Percentiles rank a stretch among this genome's conserved stretches.
Conservation (phyloP, 2,113 vertebrate genomes). For the Cephalophus harveyi region DNA sequence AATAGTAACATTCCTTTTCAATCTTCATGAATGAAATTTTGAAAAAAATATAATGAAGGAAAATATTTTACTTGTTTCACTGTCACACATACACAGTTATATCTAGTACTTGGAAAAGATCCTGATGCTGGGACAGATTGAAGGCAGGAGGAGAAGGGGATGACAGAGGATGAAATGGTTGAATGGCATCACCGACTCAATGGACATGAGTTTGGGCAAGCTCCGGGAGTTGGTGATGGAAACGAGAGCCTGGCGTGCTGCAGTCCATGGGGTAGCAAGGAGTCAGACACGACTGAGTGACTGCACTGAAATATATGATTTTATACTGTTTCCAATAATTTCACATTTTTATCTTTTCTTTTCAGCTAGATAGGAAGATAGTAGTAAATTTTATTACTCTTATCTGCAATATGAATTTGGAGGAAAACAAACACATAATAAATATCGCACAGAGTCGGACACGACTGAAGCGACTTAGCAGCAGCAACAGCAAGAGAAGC, state of each 20-base stretch:
- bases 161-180: background rate
- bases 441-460: no score
- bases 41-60: background rate
- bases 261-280: background rate
- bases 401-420: background rate
- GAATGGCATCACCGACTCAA: background rate
- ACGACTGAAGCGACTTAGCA: no score
- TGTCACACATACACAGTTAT: background rate
- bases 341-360: background rate
- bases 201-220: background rate
- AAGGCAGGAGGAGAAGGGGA: background rate
- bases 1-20: background rate
- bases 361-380: background rate
- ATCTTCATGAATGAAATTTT: background rate
- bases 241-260: no score
- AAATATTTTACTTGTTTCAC: background rate
- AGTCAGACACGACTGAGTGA: background rate
- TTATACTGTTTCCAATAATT: background rate
- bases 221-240: background rate
- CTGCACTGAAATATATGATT: background rate
- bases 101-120: background rate
- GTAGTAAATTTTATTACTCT: background rate
- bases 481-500: fast-evolving
- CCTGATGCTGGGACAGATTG: background rate
- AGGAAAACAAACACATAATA: fast-evolving